phyloP scores from a whole-genome alignment of 1,140 invertebrate species.

The Musca vetustissima region DNA sequence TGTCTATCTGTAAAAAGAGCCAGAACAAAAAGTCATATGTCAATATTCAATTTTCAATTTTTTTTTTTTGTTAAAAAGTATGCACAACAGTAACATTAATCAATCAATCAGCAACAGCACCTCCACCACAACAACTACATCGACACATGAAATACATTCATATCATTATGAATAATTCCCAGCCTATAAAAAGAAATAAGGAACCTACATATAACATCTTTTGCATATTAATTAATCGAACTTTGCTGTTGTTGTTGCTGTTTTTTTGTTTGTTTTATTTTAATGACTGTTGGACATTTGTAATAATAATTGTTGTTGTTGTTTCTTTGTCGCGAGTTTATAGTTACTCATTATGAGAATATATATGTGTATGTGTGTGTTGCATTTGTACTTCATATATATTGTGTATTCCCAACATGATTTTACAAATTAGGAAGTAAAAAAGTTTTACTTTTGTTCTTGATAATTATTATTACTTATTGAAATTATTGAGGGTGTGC shows the following conservation, averaged over 20 bases:
- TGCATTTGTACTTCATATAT: neutral
- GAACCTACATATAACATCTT: neutral
- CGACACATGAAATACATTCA: neutral
- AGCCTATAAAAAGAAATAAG: neutral
- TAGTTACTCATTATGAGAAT: too few species aligned
- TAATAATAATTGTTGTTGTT: too few species aligned
- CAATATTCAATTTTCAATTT: too few species aligned
- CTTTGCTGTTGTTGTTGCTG: too few species aligned
- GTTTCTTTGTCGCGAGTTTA: too few species aligned
- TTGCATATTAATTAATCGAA: neutral
- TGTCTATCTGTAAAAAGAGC: too few species aligned
- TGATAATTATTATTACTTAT: neutral
- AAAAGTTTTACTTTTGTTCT: constrained; percentile 24
- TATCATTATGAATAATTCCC: neutral
- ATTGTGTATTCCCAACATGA: constrained; percentile 18
- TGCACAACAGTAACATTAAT: too few species aligned
- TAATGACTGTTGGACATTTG: neutral
- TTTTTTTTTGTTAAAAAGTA: too few species aligned
- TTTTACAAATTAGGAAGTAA: constrained; percentile 45
- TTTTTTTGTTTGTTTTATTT: neutral
- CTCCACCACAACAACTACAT: neutral
- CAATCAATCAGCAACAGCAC: neutral
- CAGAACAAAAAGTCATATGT: too few species aligned
- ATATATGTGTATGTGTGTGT: too few species aligned
- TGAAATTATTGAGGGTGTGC: too few species aligned